Percentiles rank a stretch among this genome's conserved stretches.
Conservation (phyloP, 2,797 vertebrate species). For the Philypnodon macrostomus region DNA sequence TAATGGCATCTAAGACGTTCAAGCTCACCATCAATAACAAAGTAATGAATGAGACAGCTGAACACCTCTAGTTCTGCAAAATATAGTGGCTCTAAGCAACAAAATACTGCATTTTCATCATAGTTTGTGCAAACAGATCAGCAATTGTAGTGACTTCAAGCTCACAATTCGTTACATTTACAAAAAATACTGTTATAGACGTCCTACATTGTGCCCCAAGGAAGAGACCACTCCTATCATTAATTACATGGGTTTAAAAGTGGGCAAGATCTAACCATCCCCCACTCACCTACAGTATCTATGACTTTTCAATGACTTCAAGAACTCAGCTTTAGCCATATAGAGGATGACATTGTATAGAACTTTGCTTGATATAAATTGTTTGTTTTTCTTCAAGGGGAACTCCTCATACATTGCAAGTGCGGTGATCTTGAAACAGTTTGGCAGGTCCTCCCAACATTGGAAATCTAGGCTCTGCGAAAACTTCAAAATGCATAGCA, state of each 20-base stretch:
- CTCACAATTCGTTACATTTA: too few relatives aligned
- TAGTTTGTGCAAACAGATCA: too few relatives aligned
- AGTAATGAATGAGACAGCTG: too few relatives aligned
- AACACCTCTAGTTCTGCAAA: too few relatives aligned
- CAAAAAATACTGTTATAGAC: too few relatives aligned
- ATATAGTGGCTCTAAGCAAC: too few relatives aligned
- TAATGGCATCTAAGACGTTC: background rate
- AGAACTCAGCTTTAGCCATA: background rate
- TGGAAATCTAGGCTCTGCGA: too few relatives aligned
- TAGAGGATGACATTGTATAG: background rate
- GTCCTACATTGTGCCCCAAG: background rate
- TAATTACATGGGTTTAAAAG: conserved; percentile 8
- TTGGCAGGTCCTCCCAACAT: too few relatives aligned
- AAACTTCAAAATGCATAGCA: conserved; percentile 20
- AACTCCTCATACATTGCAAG: background rate
- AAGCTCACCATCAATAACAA: background rate
- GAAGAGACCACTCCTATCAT: background rate
- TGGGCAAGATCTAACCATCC: background rate
- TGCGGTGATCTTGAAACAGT: too few relatives aligned
- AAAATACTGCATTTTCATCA: too few relatives aligned
- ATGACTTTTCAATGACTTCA: background rate
- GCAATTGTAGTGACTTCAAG: too few relatives aligned
- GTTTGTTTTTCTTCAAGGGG: conserved; percentile 4
- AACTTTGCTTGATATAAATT: too few relatives aligned
- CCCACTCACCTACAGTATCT: background rate